These are phyloP conservation scores for Ceriagrion tenellum DNA, from an alignment of 2,888 invertebrate genomes.

Conservation along the genomic window DNA sequence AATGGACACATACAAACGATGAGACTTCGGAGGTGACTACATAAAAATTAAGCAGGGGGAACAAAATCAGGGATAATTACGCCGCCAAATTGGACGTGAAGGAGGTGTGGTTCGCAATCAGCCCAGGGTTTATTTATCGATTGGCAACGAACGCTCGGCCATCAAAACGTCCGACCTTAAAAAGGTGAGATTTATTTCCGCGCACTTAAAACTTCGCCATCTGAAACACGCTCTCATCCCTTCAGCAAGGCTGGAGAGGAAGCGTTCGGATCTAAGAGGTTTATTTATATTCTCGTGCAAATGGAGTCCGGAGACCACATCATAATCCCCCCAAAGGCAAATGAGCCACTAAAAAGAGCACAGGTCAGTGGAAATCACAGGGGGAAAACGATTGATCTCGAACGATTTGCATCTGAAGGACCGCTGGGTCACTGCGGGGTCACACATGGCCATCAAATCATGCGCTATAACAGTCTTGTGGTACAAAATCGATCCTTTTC, in stretches of 20 bases:
- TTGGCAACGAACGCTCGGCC: not conserved
- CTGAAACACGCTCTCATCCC: not conserved
- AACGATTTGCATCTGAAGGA: not conserved
- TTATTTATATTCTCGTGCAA: not conserved
- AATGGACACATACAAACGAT: not conserved
- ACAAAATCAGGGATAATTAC: not conserved
- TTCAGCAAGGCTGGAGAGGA: not conserved
- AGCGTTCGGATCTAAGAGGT: not conserved
- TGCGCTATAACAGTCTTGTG: not conserved
- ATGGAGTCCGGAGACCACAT: not conserved
- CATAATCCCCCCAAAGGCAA: not conserved
- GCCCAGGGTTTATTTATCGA: not conserved
- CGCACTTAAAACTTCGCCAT: not conserved
- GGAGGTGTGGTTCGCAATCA: not conserved
- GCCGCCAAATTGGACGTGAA: not conserved
- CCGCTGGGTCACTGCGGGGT: not conserved
- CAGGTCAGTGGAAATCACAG: constrained; percentile 2
- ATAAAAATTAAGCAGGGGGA: not conserved
- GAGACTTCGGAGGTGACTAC: not conserved
- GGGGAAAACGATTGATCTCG: not conserved
- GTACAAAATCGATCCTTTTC: too few species aligned
- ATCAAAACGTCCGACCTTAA: not conserved
- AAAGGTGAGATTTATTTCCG: not conserved
- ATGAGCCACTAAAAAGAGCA: not conserved
- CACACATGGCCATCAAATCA: not conserved